These are phyloP conservation scores for Lymantria monacha DNA, from an alignment of 2,888 invertebrate species.

Conservation along the genomic window DNA sequence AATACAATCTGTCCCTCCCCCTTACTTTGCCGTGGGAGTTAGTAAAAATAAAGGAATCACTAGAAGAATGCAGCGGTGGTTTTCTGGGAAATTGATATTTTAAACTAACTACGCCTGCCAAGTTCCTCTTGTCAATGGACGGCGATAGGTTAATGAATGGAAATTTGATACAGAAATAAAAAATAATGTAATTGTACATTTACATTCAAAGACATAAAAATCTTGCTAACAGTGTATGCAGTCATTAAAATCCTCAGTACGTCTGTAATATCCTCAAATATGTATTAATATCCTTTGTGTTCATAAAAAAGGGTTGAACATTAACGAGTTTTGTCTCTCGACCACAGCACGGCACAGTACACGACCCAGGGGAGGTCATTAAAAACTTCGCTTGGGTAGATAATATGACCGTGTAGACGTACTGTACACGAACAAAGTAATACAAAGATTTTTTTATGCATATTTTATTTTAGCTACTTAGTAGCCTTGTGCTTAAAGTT, in stretches of 20 bases:
- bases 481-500: neutral
- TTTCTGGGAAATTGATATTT: too few relatives aligned
- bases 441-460: neutral
- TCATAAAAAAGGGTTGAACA: slow-evolving; percentile 46
- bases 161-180: too few relatives aligned
- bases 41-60: too few relatives aligned
- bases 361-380: slow-evolving; percentile 16
- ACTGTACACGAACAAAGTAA: slow-evolving; percentile 6
- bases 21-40: too few relatives aligned
- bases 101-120: too few relatives aligned
- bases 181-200: neutral
- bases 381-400: slow-evolving; percentile 43
- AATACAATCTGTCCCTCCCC: too few relatives aligned
- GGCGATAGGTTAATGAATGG: too few relatives aligned
- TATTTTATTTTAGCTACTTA: neutral
- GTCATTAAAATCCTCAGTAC: slow-evolving; percentile 32
- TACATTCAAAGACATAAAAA: neutral
- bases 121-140: too few relatives aligned
- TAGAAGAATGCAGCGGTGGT: too few relatives aligned
- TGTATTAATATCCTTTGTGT: slow-evolving; percentile 39
- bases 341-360: slow-evolving; percentile 16
- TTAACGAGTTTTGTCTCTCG: slow-evolving; percentile 51
- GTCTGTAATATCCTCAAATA: slow-evolving; percentile 39
- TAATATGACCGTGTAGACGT: slow-evolving; percentile 26
- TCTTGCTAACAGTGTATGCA: neutral